Base-by-base conservation (phyloP, 2,797 vertebrate genomes). In the Novumbra hubbsi region DNA sequence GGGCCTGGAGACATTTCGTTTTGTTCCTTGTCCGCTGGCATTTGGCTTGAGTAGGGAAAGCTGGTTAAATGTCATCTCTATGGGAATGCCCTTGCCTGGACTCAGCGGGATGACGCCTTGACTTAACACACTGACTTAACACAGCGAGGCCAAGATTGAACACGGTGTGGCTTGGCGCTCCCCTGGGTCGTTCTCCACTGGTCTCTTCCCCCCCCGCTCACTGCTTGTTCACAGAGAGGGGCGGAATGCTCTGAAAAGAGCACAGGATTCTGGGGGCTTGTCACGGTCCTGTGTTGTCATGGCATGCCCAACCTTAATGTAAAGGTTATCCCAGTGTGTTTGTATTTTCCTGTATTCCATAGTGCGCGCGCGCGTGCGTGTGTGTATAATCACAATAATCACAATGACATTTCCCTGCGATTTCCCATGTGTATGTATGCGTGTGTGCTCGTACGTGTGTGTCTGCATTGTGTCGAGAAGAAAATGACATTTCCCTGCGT, bases 11-110 rank as follows among this genome's bases (percentile, higher is more conserved):
- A 34, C 19, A 17, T 27, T 65, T 21, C 21, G 15, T 66, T 55
- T 55, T 28, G 65, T 48, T 27, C n/a, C 21, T 5, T 3, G 28
- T 3, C 48, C 6, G 1, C 17, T 72, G 71, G 57, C 71, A 72
- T 72, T 72, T 28, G 3, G n/a, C n/a, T 64, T 28, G n/a, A 63
- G 12, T 48, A 57, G 64, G 30, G 30, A 38, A 62, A n/a, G n/a
- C 15, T 41, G 6, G 49, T 21, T 57, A 73, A 73, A 73, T 73
- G 72, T 68, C 64, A 73, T 73, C 50, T 19, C 64, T 57, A 57
- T 67, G 28, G 72, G 41, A 49, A 69, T 50, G 45, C 41, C 45
- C 14, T 45, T 28, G 24, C 21, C 67, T 15, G 19, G 66, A 45
- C 67, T 24, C n/a, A 48, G n/a, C 41, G 48, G 19, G 24, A 12